phyloP scores from a whole-genome alignment of 2,113 vertebrate genomes.

The Neolamprologus brichardi region DNA sequence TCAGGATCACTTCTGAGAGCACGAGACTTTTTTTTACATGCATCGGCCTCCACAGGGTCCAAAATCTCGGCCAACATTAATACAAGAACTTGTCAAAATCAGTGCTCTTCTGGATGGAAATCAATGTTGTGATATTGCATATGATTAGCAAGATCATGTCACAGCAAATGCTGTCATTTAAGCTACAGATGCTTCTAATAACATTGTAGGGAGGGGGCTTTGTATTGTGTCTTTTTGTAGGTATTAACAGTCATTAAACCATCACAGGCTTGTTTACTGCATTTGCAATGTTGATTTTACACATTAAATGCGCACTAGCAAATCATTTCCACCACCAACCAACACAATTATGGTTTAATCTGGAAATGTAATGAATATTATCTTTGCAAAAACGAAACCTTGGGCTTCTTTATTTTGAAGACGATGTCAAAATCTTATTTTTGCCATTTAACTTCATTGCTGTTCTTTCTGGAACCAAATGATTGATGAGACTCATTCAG shows the following conservation, averaged over 20 bases:
- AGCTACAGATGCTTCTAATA: not conserved
- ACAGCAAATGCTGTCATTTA: not conserved
- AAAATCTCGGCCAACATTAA: accelerated
- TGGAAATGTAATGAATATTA: not conserved
- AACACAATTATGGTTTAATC: not conserved
- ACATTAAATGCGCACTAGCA: accelerated
- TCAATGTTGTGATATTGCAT: not conserved
- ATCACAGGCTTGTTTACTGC: accelerated
- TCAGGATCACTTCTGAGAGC: not conserved
- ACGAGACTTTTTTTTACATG: not conserved
- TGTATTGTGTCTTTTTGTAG: not conserved
- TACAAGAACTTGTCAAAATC: not conserved
- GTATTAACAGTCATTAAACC: accelerated
- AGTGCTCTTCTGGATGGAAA: not conserved
- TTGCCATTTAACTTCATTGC: not conserved
- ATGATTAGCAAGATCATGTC: not conserved
- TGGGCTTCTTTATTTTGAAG: not conserved
- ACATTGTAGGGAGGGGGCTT: not conserved
- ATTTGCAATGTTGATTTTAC: not conserved
- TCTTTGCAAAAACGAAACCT: not conserved
- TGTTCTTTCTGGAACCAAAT: not conserved
- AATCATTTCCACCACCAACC: not conserved
- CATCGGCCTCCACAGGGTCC: not conserved
- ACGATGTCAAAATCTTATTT: accelerated
- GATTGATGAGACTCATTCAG: not conserved